Evolutionary conservation across 1,140 invertebrate genomes (phyloP).

Genomic region (Eubasilissa regina): DNA sequence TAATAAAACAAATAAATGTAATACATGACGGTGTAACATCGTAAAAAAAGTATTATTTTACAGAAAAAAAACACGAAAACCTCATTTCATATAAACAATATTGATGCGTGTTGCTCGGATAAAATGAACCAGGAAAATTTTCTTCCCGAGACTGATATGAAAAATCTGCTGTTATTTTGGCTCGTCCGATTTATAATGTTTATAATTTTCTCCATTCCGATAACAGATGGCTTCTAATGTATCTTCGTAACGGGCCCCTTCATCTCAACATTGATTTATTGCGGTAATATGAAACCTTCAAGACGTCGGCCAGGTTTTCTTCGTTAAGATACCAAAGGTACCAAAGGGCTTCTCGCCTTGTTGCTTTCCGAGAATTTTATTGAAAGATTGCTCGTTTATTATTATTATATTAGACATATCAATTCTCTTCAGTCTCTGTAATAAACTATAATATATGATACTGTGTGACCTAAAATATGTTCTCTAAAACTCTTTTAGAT

Average conservation of each 20-base stretch:
- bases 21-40: too few species aligned
- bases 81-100: slow-evolving; percentile 31
- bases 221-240: slow-evolving; percentile 41
- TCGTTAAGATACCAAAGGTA: too few species aligned
- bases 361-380: too few species aligned
- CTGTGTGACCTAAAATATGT: too few species aligned
- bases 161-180: slow-evolving; percentile 7
- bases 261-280: slow-evolving; percentile 32
- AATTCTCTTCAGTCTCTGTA: too few species aligned
- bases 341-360: too few species aligned
- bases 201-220: slow-evolving; percentile 25
- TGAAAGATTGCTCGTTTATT: too few species aligned
- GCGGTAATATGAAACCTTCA: slow-evolving; percentile 32
- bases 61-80: slow-evolving; percentile 2
- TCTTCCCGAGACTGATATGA: background rate
- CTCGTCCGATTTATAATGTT: slow-evolving; percentile 38
- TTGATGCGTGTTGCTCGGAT: background rate
- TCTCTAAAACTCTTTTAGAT: too few species aligned
- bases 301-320: background rate
- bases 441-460: too few species aligned
- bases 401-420: too few species aligned
- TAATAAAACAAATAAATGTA: too few species aligned
- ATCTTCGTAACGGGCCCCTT: slow-evolving; percentile 1
- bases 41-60: too few species aligned
- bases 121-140: background rate